Conservation (phyloP, 30 jellyfish, hydroid and myxozoan species). For the Phacellophora camtschatica region DNA sequence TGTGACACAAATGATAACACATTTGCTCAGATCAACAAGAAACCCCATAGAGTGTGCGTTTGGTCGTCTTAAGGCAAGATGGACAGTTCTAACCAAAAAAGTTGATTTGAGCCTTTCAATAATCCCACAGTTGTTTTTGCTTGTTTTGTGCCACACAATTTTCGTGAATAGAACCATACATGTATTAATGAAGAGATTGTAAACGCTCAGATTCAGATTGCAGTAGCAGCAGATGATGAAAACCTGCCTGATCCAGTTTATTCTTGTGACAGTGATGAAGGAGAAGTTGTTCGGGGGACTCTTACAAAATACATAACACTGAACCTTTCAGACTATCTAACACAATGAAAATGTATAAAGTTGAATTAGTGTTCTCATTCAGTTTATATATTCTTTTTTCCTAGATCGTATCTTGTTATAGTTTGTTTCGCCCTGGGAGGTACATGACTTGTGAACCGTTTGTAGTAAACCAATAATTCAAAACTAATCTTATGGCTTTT, state of each 20-base stretch:
- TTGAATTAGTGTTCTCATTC: not conserved
- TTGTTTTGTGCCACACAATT: constrained; percentile 74
- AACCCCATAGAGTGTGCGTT: constrained; percentile 81
- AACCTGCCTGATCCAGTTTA: constrained; percentile 5
- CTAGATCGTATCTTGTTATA: too few relatives aligned
- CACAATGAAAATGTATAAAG: not conserved
- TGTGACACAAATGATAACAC: constrained; percentile 33
- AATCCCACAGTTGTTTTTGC: constrained; percentile 55
- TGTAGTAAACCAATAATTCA: too few relatives aligned
- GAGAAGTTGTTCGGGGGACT: not conserved
- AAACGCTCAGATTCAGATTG: not conserved
- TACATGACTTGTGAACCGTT: too few relatives aligned
- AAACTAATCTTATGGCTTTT: too few relatives aligned
- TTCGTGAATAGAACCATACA: too few relatives aligned
- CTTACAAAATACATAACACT: not conserved
- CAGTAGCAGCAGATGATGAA: not conserved
- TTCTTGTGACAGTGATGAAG: not conserved
- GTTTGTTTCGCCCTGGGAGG: too few relatives aligned
- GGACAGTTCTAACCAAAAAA: constrained; percentile 49
- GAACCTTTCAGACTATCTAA: not conserved
- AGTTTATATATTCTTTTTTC: not conserved
- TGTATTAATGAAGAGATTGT: constrained; percentile 1
- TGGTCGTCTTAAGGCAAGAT: constrained; percentile 72
- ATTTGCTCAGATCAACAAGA: constrained; percentile 51
- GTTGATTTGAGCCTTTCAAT: constrained; percentile 40